Evolutionary conservation across 2,888 invertebrate species (phyloP).

Genomic region (Chrysina gloriosa): DNA sequence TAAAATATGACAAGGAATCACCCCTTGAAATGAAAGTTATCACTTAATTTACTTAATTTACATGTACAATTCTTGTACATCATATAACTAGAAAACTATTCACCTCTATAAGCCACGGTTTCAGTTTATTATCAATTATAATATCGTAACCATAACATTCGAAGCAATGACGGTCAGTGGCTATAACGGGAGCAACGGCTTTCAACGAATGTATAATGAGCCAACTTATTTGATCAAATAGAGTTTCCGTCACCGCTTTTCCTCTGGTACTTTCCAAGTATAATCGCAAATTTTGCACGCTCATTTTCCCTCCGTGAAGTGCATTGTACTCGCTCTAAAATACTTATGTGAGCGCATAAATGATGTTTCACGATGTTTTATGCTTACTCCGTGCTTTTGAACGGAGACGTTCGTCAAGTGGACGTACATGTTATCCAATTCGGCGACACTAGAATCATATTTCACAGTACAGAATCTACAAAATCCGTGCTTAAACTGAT

Average conservation of each 20-base stretch:
- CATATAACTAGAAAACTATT: conserved; percentile 6
- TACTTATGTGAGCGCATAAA: not conserved
- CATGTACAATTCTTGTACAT: not conserved
- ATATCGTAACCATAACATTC: conserved; percentile 97
- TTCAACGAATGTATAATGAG: conserved; percentile 92
- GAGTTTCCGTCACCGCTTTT: conserved; percentile 85
- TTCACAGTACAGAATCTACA: conserved; percentile 97
- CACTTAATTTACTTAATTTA: conserved; percentile 1
- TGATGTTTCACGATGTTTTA: not conserved
- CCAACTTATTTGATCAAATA: conserved; percentile 91
- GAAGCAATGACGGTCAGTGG: conserved; percentile 91
- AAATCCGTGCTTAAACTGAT: conserved; percentile 92
- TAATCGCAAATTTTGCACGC: conserved; percentile 88
- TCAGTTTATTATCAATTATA: conserved; percentile 92
- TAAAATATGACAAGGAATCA: too few relatives aligned
- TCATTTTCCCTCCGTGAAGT: conserved; percentile 94
- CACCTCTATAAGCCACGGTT: conserved; percentile 93
- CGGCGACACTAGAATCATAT: conserved; percentile 89
- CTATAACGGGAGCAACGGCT: conserved; percentile 92
- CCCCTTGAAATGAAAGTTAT: too few relatives aligned
- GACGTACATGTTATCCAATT: conserved; percentile 92
- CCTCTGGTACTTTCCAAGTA: conserved; percentile 93
- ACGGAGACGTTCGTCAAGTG: conserved; percentile 97
- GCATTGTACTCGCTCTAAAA: conserved; percentile 90
- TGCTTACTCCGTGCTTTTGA: conserved; percentile 90